Base-by-base conservation (phyloP, 2,797 vertebrate genomes). In the Cheirogaleus major region DNA sequence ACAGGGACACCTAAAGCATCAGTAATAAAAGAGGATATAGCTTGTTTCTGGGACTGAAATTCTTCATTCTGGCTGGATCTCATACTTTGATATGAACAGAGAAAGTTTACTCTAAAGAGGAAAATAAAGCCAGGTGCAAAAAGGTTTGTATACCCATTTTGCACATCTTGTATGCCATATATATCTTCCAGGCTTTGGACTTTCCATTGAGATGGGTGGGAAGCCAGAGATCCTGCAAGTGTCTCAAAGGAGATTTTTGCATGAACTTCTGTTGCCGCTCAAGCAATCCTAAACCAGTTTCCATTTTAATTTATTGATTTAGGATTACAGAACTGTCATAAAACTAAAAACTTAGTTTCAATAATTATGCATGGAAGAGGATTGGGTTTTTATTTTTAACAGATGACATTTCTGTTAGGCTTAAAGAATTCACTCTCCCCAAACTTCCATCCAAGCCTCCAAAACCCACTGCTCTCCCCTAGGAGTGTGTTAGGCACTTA, bases 281-380 rank as follows among this genome's bases (percentile, higher is more conserved):
- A 93, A 61, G 20, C 10, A 12, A 4, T 79, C 32, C 9, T n/a
- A 61, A 11, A 55, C 35, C 25, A 35, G 2, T 79, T 82, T 38
- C 25, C 18, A 55, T 35, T 14, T 79, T 61, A 48, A 30, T 69
- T 57, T 73, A 1, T 61, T 89, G 67, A 17, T 8, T 86, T 50
- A 48, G 32, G 17, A 67, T 80, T 97, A 13, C 0, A 96, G 20
- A 8, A 75, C 17, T 2, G 0, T 89, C 25, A 7, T 27, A 80
- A 15, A 80, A 88, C 43, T 69, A 9, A 83, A 93, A 87, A 78
- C 84, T 94, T 67, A 65, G 6, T 76, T 90, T 78, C 9, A 65
- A 65, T 23, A 73, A 1, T 52, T 83, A 69, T 0, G 3, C 15
- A 67, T 45, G n/a, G 13, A 96, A 59, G 12, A 93, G 15, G 27